Base-by-base conservation (phyloP, 2,113 vertebrate genomes). In the Galeopterus variegatus region DNA sequence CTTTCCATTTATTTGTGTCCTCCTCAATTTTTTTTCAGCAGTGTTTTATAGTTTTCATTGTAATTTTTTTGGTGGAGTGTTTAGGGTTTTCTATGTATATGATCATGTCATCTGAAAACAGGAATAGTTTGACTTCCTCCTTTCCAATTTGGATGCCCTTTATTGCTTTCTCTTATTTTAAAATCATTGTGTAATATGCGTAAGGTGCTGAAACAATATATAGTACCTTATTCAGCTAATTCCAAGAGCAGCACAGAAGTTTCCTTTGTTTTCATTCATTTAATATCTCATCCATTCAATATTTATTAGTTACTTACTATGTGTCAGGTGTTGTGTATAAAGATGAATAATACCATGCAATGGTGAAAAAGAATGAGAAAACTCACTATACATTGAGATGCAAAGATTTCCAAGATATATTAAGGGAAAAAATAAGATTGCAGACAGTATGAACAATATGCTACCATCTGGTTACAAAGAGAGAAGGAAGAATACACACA, bases 231-330 rank as follows among this genome's bases (percentile, higher is more conserved):
- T 56, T 88, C 50, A 58, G 41, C 31, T 79, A n/a, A 84, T 88
- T 91, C 82, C 56, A 88, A 93, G 48, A 90, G 33, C 19, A 88
- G 28, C 12, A 76, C 60, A 83, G 91, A 97, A 75, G 23, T 54
- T n/a, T 88, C 10, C 85, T 85, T 92, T 62, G n/a, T 75, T 86
- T 90, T 80, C 19, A 75, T 90, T 75, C n/a, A 75, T 81, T 90
- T 54, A 67, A 5, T 82, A 83, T 65, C 54, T 89, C 77, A 76
- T n/a, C 64, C 26, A 82, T 54, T 79, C 24, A 86, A 18, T 81
- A 69, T 67, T 86, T 90, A 90, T 88, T 2, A 90, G 73, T 85
- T 75, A 75, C 64, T 77, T 93, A 83, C 45, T 72, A 60, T 60
- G 33, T 86, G 19, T 26, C 73, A 90, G 24, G 69, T 86, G 10